These are phyloP conservation scores for Apostichopus leukothele DNA, from an alignment of 53 echinoderm and acorn worm species.

Conservation along the genomic window DNA sequence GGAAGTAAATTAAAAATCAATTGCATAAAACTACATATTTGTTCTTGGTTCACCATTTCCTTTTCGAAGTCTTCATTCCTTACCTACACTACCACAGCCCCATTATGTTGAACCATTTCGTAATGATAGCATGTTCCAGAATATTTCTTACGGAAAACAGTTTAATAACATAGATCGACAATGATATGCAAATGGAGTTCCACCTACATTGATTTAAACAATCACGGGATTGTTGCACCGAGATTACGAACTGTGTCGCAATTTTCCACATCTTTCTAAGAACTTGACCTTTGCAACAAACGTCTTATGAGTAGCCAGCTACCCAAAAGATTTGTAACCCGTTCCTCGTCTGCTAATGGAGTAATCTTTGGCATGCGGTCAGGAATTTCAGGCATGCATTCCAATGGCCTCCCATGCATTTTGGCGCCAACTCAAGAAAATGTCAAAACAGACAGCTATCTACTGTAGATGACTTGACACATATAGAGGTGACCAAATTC, in stretches of 20 bases:
- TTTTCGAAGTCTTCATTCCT: too few species aligned
- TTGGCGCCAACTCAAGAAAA: conserved; percentile 37
- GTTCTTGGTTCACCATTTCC: too few species aligned
- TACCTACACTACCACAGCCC: too few species aligned
- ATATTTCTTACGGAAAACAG: too few species aligned
- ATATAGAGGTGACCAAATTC: not conserved
- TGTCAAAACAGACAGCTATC: conserved; percentile 28
- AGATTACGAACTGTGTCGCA: not conserved
- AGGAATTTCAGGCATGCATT: conserved; percentile 21
- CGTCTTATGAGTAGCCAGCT: not conserved
- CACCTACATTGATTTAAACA: too few species aligned
- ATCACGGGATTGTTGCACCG: too few species aligned
- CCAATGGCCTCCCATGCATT: not conserved
- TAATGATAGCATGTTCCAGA: too few species aligned
- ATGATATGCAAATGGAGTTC: too few species aligned
- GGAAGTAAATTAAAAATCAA: too few species aligned
- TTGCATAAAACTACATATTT: too few species aligned
- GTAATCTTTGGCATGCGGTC: conserved; percentile 27
- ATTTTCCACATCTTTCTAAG: conserved; percentile 1
- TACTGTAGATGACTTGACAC: conserved; percentile 2
- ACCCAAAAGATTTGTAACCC: not conserved
- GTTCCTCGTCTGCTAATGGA: not conserved
- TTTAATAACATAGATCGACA: too few species aligned
- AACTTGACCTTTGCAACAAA: not conserved
- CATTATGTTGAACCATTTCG: too few species aligned